phyloP scores from a whole-genome alignment of 1,140 invertebrate species.

The Pseudomyrmex concolor region DNA sequence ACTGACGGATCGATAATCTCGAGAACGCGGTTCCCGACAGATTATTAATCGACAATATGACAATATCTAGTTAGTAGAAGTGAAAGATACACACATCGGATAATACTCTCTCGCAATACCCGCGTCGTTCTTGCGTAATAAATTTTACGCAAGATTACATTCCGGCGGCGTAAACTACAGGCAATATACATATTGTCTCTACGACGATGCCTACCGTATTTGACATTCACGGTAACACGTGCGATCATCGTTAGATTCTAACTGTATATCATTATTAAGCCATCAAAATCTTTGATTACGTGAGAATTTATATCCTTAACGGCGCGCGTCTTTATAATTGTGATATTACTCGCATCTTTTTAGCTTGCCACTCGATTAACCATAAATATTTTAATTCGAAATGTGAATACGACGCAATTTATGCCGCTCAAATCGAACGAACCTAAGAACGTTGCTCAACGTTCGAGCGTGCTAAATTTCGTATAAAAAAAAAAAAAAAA shows the following conservation, averaged over 20 bases:
- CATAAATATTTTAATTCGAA: slow-evolving; percentile 9
- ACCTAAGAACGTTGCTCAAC: not conserved
- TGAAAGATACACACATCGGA: slow-evolving; percentile 14
- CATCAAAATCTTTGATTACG: slow-evolving; percentile 15
- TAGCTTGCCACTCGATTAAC: not conserved
- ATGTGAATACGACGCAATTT: not conserved
- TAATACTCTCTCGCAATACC: not conserved
- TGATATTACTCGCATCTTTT: not conserved
- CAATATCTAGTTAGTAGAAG: slow-evolving; percentile 55
- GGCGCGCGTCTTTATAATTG: not conserved
- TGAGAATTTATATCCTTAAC: not conserved
- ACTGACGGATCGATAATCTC: slow-evolving; percentile 44
- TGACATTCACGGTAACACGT: slow-evolving; percentile 23
- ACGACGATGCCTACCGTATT: slow-evolving; percentile 15
- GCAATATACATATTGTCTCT: slow-evolving; percentile 41
- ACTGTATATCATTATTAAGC: slow-evolving; percentile 29
- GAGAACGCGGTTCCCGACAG: slow-evolving; percentile 11
- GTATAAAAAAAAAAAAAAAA: slow-evolving; percentile 12
- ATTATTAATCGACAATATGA: slow-evolving; percentile 58
- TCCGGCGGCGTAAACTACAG: slow-evolving; percentile 20
- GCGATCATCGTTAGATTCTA: not conserved
- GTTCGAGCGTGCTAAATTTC: slow-evolving; percentile 34
- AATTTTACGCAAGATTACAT: slow-evolving; percentile 49
- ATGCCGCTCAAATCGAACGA: slow-evolving; percentile 11
- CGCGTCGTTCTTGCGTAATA: slow-evolving; percentile 33